Evolutionary conservation across 2,113 vertebrate genomes (phyloP), one percentile per base, ranked within the genome.

Genomic region (Pseudorasbora parva): DNA sequence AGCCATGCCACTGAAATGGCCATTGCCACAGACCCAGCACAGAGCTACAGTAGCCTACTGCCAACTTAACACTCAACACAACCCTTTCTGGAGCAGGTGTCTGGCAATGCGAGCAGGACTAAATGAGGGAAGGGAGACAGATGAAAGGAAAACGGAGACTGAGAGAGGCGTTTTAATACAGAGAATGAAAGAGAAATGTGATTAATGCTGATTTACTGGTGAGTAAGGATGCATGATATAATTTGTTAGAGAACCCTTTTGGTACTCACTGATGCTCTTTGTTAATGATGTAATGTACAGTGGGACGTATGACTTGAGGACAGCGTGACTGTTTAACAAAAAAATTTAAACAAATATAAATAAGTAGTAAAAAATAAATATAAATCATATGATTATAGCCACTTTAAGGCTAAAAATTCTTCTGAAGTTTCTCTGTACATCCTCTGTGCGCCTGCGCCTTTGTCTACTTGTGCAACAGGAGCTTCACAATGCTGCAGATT

Each of bases 1-100:
- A 78, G 45, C 69, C 64, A 85, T 84, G 33, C 30, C 57, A 79
- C 79, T 14, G 27, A 82, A 77, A 76, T 82, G 41, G 68, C 59
- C 77, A 69, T 43, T 54, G 77, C 75, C 72, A 71, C 74, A 81
- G 82, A 79, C 74, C 51, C 23, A 27, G 21, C 78, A 66, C 30
- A 37, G 47, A 69, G 43, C 45, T 54, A 81, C 62, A 54, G 64
- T 54, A 81, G 1, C 6, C 86, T 84, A 78, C 81, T 73, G 4
- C 9, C 86, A 87, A 76, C 78, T 73, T 37, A 80, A 86, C 82
- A 76, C 86, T 74, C 69, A 64, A 74, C 83, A 72, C 56, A 73
- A 81, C 82, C 78, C 45, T 78, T 76, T 83, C 77, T 87, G 86
- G 82, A 89, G 85, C 88, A 90, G 90, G 89, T 91, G 85, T 85